These are phyloP conservation scores for Epinephelus moara DNA, from an alignment of 2,113 vertebrate genomes.

Conservation along the genomic window DNA sequence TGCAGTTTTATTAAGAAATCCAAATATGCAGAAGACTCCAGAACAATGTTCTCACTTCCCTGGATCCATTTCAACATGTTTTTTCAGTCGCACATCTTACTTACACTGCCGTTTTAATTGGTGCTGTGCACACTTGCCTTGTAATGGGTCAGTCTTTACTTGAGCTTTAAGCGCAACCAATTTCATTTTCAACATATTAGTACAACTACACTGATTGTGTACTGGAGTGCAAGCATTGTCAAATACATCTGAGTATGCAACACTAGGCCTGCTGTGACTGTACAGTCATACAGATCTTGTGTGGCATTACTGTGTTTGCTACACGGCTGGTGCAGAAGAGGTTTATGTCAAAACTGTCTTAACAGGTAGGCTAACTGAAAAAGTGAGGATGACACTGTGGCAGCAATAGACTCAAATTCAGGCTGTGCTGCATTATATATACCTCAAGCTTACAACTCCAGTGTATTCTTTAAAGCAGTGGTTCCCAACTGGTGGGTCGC, in stretches of 20 bases:
- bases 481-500: too few species aligned
- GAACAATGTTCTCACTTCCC: background rate
- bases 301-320: background rate
- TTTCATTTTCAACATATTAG: constrained; percentile 6
- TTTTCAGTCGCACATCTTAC: background rate
- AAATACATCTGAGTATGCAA: background rate
- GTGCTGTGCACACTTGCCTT: background rate
- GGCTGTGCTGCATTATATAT: background rate
- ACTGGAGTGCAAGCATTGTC: background rate
- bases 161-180: constrained; percentile 9
- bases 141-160: background rate
- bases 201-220: background rate
- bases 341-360: background rate
- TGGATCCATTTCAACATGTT: background rate
- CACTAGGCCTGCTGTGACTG: background rate
- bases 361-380: background rate
- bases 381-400: background rate
- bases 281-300: background rate
- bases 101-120: background rate
- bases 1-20: constrained; percentile 5
- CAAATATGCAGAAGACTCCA: background rate
- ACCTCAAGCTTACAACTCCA: background rate
- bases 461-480: background rate
- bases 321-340: background rate
- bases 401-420: background rate